Percentiles rank a stretch among this genome's conserved stretches.
Conservation (phyloP, 2,888 invertebrate genomes). For the Pseudococcus viburni region DNA sequence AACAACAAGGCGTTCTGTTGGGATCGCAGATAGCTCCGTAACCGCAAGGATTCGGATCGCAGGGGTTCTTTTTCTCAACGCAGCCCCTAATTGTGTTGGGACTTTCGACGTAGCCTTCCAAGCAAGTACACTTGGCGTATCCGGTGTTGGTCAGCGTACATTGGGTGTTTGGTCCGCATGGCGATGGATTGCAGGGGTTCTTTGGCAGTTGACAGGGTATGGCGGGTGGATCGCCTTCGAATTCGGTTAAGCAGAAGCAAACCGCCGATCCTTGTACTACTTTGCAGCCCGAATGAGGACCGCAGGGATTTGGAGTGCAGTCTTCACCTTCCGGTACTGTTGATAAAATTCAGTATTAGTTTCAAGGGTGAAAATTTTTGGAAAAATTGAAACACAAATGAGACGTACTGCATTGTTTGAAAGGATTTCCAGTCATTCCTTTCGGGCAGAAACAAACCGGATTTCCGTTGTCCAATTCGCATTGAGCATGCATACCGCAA, state of each 20-base stretch:
- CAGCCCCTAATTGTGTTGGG: conserved; percentile 91
- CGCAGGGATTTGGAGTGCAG: conserved; percentile 87
- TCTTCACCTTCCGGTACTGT: conserved; percentile 90
- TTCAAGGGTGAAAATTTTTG: neutral
- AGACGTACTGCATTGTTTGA: conserved; percentile 90
- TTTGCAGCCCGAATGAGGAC: conserved; percentile 86
- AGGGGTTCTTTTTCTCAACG: conserved; percentile 83
- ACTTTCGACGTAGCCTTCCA: conserved; percentile 86
- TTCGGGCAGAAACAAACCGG: conserved; percentile 92
- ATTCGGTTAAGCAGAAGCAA: conserved; percentile 84
- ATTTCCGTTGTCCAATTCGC: conserved; percentile 87
- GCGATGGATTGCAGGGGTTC: conserved; percentile 72
- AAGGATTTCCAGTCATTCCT: conserved; percentile 91
- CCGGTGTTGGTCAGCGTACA: conserved; percentile 79
- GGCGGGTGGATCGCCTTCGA: conserved; percentile 82
- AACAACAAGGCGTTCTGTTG: conserved; percentile 84
- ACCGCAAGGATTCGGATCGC: conserved; percentile 88
- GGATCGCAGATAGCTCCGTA: conserved; percentile 85
- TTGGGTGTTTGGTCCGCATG: conserved; percentile 71
- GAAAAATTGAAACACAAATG: neutral
- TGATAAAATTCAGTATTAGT: conserved; percentile 68
- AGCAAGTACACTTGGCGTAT: conserved; percentile 89
- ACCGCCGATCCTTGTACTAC: conserved; percentile 82
- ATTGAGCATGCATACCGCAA: conserved; percentile 88
- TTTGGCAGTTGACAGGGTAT: conserved; percentile 67